Conservation (phyloP, 92 coral and sea anemone species). For the Heteractis magnifica region DNA sequence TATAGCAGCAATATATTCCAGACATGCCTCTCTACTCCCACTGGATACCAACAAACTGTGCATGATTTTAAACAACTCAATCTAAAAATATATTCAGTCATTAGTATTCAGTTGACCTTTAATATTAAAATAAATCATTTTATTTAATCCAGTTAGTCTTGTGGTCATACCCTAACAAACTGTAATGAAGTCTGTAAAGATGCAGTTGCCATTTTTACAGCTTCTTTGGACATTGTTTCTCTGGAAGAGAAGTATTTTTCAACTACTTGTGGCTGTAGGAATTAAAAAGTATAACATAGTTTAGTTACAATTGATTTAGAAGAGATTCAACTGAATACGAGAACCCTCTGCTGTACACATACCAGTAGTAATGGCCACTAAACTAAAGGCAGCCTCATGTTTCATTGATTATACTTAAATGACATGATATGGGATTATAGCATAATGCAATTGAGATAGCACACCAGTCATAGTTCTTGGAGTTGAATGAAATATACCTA, state of each 20-base stretch:
- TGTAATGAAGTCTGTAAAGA: constrained; percentile 73
- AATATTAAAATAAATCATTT: not conserved
- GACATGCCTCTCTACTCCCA: constrained; percentile 83
- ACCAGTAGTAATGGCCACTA: no score
- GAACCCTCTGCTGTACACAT: no score
- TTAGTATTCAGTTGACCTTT: not conserved
- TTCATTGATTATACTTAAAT: no score
- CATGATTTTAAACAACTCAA: constrained; percentile 74
- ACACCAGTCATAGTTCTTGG: not conserved
- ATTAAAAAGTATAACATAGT: not conserved
- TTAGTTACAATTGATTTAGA: no score
- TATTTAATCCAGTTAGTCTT: not conserved
- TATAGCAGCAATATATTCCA: constrained; percentile 71
- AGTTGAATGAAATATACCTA: not conserved
- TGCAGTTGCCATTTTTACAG: constrained; percentile 65
- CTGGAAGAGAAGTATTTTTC: constrained; percentile 75
- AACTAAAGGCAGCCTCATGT: no score
- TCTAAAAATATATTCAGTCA: constrained; percentile 35
- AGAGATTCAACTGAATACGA: no score
- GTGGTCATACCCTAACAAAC: constrained; percentile 71
- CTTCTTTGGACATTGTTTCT: constrained; percentile 62
- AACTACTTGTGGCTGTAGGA: constrained; percentile 74
- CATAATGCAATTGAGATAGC: no score
- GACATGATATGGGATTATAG: no score
- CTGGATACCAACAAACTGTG: constrained; percentile 89